Base-by-base conservation (phyloP, 2,888 invertebrate genomes). In the Bursaphelenchus okinawaensis region DNA sequence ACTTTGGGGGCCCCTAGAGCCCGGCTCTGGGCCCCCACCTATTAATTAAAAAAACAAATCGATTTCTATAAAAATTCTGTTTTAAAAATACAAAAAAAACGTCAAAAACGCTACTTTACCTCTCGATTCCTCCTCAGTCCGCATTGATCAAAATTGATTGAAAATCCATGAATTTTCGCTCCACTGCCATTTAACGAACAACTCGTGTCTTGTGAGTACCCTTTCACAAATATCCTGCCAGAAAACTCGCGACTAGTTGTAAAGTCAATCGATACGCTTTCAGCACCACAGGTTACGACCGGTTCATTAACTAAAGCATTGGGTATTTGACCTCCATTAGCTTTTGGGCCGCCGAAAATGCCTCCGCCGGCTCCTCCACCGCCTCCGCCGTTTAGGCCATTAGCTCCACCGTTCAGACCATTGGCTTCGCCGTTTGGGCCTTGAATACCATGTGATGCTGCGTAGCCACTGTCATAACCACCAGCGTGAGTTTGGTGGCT, bases 211-310 rank as follows among this genome's bases (percentile, higher is more conserved):
- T 71, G 75, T 19, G 69, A 73, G 56, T 56, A 72, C 7, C 79
- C 81, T 67, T 82, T 82, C 26, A 82, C 79, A 64, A 81, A 82
- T 1, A 82, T 72, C 40, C 77, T 74, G 20, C 82, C 82, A 24
- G 64, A 65, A 65, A 82, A 82, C 8, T 77, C 69, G 40, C 75
- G 73, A 24, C 70, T 69, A 0, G 82, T 79, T 28, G 70, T 68
- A 69, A 82, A 75, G 28, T 72, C 70, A 4, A 82, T 63, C 0
- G 77, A 71, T 20, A 82, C 71, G 1, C 75, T 66, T 28, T 78
- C 74, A 16, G 77, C 64, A 24, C 76, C 78, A 62, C 82, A 82
- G 4, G 68, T 69, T 1, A 82, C 79, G 40, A 73, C 70, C 2
- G 82, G 82, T 26, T 78, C 77, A 9, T 20, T 20, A 16, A 40